Evolutionary conservation across 35 echinoderm and acorn worm species (phyloP).

Genomic region (Apostichopus parvimensis): DNA sequence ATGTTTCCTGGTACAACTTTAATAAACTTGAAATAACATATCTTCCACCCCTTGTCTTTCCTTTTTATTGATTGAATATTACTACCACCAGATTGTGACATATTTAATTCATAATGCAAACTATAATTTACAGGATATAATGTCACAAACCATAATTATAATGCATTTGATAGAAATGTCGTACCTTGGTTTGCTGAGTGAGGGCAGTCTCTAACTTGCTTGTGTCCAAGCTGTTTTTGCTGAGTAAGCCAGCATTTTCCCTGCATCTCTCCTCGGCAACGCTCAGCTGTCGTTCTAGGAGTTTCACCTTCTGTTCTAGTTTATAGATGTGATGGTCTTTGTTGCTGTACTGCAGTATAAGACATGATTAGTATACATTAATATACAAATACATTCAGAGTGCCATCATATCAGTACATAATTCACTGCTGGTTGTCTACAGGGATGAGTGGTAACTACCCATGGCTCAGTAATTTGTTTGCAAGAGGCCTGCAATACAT

Average conservation of each 20-base stretch:
- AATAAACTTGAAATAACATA: too few species aligned
- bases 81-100: background rate
- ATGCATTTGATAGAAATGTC: background rate
- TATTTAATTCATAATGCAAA: background rate
- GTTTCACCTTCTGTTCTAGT: slow-evolving; percentile 72
- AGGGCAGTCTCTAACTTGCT: slow-evolving; percentile 72
- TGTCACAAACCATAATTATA: too few species aligned
- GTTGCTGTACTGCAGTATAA: slow-evolving; percentile 45
- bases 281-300: slow-evolving; percentile 75
- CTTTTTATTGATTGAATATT: too few species aligned
- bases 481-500: too few species aligned
- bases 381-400: background rate
- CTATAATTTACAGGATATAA: too few species aligned
- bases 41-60: too few species aligned
- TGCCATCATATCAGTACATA: too few species aligned
- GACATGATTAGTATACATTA: background rate
- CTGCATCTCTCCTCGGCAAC: slow-evolving; percentile 87
- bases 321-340: slow-evolving; percentile 84
- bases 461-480: too few species aligned
- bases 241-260: slow-evolving; percentile 72
- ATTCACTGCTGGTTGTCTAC: too few species aligned
- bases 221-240: slow-evolving; percentile 75
- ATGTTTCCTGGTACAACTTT: too few species aligned
- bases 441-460: too few species aligned
- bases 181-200: slow-evolving; percentile 88